phyloP scores from a whole-genome alignment of 2,113 vertebrate genomes.

The Acrocephalus arundinaceus region DNA sequence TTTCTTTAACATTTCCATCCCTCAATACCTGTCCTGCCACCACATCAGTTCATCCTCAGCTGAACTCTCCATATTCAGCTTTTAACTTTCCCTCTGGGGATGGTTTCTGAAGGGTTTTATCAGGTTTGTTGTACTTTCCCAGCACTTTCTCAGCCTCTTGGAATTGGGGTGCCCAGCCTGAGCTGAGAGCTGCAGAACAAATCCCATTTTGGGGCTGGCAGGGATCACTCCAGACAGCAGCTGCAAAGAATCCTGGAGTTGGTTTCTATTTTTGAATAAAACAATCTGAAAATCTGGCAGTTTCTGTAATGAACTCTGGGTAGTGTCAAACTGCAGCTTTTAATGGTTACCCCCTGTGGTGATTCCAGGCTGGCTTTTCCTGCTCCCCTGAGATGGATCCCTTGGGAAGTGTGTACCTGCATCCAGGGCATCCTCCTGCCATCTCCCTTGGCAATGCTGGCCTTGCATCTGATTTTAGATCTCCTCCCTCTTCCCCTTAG shows the following conservation, averaged over 20 bases:
- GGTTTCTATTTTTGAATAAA: neutral
- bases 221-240: neutral
- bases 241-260: neutral
- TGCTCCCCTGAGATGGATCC: neutral
- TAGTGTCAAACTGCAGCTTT: neutral
- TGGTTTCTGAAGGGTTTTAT: neutral
- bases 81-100: neutral
- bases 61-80: neutral
- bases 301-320: neutral
- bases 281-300: neutral
- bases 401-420: neutral
- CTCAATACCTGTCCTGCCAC: neutral
- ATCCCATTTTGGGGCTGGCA: neutral
- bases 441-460: neutral
- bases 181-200: neutral
- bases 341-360: rapidly evolving
- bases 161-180: neutral
- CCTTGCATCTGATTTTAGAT: neutral
- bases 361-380: neutral
- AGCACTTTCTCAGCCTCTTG: neutral
- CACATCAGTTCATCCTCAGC: neutral
- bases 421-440: neutral
- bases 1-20: neutral
- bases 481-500: neutral
- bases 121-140: neutral